These are phyloP conservation scores for Turdus rufiventris DNA, from an alignment of 2,113 vertebrate genomes.

Conservation along the genomic window DNA sequence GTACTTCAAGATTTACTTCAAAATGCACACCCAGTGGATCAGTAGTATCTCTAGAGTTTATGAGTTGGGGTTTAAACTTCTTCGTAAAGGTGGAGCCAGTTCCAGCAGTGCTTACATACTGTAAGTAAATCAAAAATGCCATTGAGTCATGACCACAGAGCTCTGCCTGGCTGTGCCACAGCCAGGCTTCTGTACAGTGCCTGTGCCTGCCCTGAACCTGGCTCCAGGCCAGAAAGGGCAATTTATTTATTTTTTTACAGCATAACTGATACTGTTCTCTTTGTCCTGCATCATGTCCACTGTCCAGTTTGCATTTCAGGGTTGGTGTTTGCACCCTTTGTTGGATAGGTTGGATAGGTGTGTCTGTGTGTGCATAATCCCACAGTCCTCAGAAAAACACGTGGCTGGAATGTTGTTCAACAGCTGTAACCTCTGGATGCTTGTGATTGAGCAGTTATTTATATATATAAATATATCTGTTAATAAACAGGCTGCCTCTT, in stretches of 20 bases:
- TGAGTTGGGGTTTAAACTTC: neutral
- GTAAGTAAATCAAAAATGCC: neutral
- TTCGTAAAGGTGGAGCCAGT: neutral
- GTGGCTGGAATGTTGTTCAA: neutral
- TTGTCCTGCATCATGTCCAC: neutral
- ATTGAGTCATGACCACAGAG: neutral
- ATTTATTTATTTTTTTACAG: constrained; percentile 64
- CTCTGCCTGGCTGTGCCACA: neutral
- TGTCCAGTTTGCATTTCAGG: constrained; percentile 20
- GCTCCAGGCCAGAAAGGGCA: neutral
- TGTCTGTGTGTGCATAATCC: neutral
- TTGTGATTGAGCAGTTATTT: constrained; percentile 43
- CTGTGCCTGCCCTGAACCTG: constrained; percentile 7
- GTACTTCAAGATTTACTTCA: neutral
- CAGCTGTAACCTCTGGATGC: constrained; percentile 18
- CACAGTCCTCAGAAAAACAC: neutral
- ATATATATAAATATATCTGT: neutral
- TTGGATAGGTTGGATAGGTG: neutral
- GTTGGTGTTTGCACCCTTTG: neutral
- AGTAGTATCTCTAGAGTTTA: neutral
- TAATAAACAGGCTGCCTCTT: constrained; percentile 29
- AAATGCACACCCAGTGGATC: neutral
- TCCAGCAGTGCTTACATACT: neutral
- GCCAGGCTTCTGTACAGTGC: neutral
- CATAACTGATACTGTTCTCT: neutral